Evolutionary conservation across 2,113 vertebrate species (phyloP).

Genomic region (Spilogale gracilis): DNA sequence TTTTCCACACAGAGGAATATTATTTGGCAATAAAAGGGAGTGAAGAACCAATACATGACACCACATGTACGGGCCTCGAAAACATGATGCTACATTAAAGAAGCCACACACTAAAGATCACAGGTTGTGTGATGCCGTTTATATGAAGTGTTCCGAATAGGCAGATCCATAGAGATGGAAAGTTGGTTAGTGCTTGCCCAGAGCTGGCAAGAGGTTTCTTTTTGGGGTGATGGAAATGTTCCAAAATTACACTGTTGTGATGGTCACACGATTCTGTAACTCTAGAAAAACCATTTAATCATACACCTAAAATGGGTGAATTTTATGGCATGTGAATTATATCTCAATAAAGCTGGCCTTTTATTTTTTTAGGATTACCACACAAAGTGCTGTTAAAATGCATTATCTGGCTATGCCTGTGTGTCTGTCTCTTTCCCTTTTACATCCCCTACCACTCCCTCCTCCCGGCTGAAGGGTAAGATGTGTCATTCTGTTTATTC

Average conservation of each 20-base stretch:
- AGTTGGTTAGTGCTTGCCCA: constrained; percentile 37
- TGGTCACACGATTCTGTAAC: constrained; percentile 43
- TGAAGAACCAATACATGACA: neutral
- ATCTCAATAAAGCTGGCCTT: constrained; percentile 2
- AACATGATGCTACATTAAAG: constrained; percentile 7
- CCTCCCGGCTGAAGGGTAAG: constrained; percentile 34
- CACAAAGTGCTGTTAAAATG: constrained; percentile 17
- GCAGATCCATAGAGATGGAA: constrained; percentile 24
- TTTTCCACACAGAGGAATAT: neutral
- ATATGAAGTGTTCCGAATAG: constrained; percentile 32
- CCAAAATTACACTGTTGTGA: constrained; percentile 58
- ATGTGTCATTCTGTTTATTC: constrained; percentile 65
- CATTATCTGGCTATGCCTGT: neutral
- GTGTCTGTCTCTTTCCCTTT: neutral
- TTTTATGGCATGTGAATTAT: constrained; percentile 60
- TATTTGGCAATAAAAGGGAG: constrained; percentile 29
- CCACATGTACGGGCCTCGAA: constrained; percentile 8
- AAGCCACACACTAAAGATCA: neutral
- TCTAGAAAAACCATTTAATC: constrained; percentile 51
- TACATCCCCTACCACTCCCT: neutral
- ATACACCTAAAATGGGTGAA: constrained; percentile 25
- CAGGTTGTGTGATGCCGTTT: neutral
- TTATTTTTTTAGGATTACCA: neutral
- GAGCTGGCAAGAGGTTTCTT: constrained; percentile 48
- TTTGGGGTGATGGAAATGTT: constrained; percentile 47